Evolutionary conservation across 2,113 vertebrate genomes (phyloP), one percentile per base, ranked within the genome.

Genomic region (Donacobius atricapilla): DNA sequence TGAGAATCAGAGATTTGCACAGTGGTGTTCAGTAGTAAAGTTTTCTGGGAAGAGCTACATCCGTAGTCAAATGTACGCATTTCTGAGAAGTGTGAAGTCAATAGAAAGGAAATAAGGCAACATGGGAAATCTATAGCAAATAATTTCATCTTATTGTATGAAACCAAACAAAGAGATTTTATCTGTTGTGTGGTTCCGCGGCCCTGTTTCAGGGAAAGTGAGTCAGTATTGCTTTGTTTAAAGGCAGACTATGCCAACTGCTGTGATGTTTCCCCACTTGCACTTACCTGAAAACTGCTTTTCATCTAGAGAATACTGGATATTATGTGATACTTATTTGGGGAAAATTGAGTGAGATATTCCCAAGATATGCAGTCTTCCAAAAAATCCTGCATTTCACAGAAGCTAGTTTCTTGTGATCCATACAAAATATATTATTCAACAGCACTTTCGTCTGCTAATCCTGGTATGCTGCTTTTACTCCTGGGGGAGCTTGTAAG

Each of bases 221-320:
- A 51, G 28, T 20, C 2, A n/a, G 3, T 61, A n/a, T 50, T 83
- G 14, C 20, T 73, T 81, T 70, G 23, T 73, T 91, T 69, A 91
- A 61, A 72, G 50, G 13, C 10, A 56, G 20, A 3, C 73, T 94
- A 37, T 37, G 47, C 23, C 31, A 44, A 1, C 22, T 82, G 35
- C 31, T 0, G 0, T 77, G 47, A 69, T 37, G 35, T 53, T 79
- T 77, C n/a, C 22, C 15, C 35, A 2, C 28, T 65, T 90, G 13
- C 23, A 40, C 23, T 79, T 58, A 30, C 1, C 63, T 83, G 42
- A 88, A 77, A 70, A 54, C 35, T 40, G n/a, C 10, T 83, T 90
- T 94, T n/a, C 16, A 11, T 88, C 13, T 76, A 30, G 20, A 70
- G 23, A 35, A 25, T 17, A 35, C 13, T 50, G 20, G 25, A 33